phyloP scores from a whole-genome alignment of 2,888 invertebrate genomes.

The Baccha elongata region DNA sequence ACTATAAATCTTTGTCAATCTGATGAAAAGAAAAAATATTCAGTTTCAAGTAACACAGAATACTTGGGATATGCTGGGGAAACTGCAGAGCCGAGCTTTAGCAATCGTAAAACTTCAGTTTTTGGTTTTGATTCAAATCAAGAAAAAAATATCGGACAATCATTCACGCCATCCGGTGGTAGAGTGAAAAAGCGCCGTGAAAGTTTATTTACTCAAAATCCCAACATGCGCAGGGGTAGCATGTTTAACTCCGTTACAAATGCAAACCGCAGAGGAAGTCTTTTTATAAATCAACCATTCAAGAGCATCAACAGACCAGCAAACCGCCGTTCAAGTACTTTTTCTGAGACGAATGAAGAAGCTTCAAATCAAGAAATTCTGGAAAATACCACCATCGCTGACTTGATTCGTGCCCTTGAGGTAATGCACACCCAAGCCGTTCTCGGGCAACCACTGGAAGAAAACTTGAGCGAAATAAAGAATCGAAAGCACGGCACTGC shows the following conservation, averaged over 20 bases:
- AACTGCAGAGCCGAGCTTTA: conserved; percentile 6
- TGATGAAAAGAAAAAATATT: conserved; percentile 15
- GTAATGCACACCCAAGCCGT: conserved; percentile 85
- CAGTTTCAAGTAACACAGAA: conserved; percentile 12
- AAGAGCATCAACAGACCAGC: conserved; percentile 74
- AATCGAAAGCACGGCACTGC: conserved; percentile 84
- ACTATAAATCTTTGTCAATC: conserved; percentile 76
- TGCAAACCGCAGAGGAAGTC: conserved; percentile 79
- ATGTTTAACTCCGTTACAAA: conserved; percentile 76
- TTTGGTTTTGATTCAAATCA: conserved; percentile 8
- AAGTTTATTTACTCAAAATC: conserved; percentile 80
- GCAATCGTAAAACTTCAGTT: conserved; percentile 13
- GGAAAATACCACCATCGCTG: conserved; percentile 92
- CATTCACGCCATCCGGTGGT: conserved; percentile 46
- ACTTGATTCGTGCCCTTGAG: conserved; percentile 90
- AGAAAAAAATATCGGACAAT: not conserved
- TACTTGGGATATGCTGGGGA: conserved; percentile 32
- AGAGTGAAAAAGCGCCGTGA: conserved; percentile 77
- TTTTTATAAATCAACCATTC: conserved; percentile 76
- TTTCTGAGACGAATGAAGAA: conserved; percentile 79
- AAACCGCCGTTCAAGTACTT: conserved; percentile 79
- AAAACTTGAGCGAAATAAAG: conserved; percentile 24
- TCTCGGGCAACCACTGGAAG: conserved; percentile 74
- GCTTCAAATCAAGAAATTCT: conserved; percentile 83
- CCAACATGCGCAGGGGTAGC: conserved; percentile 78